A percentile compares a stretch with the other conserved stretches of the same genome.
Evolutionary conservation across 2,797 vertebrate species (phyloP).

Genomic region (Amblyopsis hoosieri): DNA sequence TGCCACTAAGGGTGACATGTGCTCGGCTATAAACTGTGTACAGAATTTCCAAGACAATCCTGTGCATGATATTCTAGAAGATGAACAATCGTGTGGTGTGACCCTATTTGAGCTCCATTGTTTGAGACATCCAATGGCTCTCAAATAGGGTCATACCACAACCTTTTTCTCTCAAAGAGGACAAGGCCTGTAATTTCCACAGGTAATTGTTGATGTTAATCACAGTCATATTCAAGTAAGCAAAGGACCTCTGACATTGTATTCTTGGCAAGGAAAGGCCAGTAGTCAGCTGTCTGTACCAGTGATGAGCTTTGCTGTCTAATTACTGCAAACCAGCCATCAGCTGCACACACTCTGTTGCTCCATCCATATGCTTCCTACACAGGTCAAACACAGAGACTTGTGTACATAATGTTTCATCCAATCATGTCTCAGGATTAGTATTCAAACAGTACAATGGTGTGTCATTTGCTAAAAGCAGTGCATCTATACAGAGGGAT

Average conservation of each 20-base stretch:
- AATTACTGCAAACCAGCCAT: slow-evolving; percentile 68
- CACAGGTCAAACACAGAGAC: background rate
- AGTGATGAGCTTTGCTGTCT: slow-evolving; percentile 48
- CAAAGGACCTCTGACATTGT: slow-evolving; percentile 47
- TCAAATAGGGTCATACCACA: slow-evolving; percentile 10
- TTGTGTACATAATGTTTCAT: too few species aligned
- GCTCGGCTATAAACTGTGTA: too few species aligned
- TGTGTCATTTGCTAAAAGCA: too few species aligned
- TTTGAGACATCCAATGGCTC: too few species aligned
- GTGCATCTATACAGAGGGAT: too few species aligned
- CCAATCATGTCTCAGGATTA: too few species aligned
- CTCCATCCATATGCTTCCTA: slow-evolving; percentile 25
- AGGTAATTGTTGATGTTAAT: slow-evolving; percentile 74
- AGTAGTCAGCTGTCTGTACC: slow-evolving; percentile 62
- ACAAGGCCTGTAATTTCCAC: slow-evolving; percentile 29
- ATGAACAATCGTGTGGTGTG: background rate
- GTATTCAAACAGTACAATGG: too few species aligned
- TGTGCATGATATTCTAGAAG: background rate
- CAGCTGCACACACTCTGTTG: slow-evolving; percentile 23
- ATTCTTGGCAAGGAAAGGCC: slow-evolving; percentile 43
- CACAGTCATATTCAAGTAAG: slow-evolving; percentile 54
- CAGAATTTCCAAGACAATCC: background rate
- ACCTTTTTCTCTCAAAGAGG: slow-evolving; percentile 13
- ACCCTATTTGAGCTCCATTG: slow-evolving; percentile 4
- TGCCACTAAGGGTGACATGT: too few species aligned